phyloP scores from a whole-genome alignment of 2,888 invertebrate species.

The Thalpophila matura region DNA sequence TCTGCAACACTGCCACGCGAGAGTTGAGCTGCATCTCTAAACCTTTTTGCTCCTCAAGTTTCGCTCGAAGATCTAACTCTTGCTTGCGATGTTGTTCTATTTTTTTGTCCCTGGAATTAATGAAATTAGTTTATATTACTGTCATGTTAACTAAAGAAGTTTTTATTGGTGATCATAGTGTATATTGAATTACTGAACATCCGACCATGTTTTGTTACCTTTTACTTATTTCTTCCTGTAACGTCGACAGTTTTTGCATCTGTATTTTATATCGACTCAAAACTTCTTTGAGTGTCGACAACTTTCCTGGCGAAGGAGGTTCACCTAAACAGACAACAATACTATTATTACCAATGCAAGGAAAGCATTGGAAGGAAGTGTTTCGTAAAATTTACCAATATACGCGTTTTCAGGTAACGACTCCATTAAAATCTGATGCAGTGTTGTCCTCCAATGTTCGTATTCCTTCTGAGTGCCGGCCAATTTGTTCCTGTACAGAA shows the following conservation, averaged over 20 bases:
- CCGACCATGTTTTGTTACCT: too few relatives aligned
- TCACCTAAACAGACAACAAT: conserved; percentile 71
- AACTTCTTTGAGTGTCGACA: conserved; percentile 84
- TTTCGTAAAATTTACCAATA: conserved; percentile 67
- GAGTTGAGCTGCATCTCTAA: conserved; percentile 84
- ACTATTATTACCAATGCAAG: not conserved
- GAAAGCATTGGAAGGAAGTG: too few relatives aligned
- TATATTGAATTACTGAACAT: too few relatives aligned
- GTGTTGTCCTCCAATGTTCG: conserved; percentile 81
- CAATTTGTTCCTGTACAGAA: conserved; percentile 79
- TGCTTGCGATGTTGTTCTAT: conserved; percentile 83
- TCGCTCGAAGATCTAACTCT: conserved; percentile 80
- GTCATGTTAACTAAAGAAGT: too few relatives aligned
- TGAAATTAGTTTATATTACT: not conserved
- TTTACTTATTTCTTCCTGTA: conserved; percentile 84
- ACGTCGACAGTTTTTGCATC: conserved; percentile 76
- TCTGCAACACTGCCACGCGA: conserved; percentile 80
- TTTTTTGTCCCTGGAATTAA: conserved; percentile 78
- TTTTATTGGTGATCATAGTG: too few relatives aligned
- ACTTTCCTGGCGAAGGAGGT: conserved; percentile 83
- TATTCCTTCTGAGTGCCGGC: conserved; percentile 79
- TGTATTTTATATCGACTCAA: conserved; percentile 83
- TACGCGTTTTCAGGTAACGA: conserved; percentile 79
- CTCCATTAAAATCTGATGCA: conserved; percentile 83
- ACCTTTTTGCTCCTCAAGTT: conserved; percentile 83